Percentiles rank a stretch among this genome's conserved stretches.
Evolutionary conservation across 2,888 invertebrate species (phyloP).

Genomic region (Desoria tigrina): DNA sequence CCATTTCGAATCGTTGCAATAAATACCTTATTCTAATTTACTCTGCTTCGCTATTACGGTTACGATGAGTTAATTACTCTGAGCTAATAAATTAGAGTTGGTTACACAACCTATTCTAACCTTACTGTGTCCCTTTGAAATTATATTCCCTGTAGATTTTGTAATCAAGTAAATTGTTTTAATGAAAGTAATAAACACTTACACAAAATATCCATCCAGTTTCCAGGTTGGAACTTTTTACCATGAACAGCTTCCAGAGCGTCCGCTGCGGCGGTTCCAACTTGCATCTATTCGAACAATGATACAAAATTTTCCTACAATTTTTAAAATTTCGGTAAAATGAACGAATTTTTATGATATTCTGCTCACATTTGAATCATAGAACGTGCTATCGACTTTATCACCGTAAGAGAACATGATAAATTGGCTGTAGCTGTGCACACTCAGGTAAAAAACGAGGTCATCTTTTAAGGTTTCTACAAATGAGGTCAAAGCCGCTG

Average conservation of each 20-base stretch:
- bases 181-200: conserved; percentile 2
- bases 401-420: conserved; percentile 33
- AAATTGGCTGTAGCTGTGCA: conserved; percentile 41
- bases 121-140: too few relatives aligned
- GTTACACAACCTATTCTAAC: too few relatives aligned
- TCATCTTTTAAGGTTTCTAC: conserved; percentile 39
- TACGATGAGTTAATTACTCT: too few relatives aligned
- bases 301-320: neutral
- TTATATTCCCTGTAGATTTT: too few relatives aligned
- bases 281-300: too few relatives aligned
- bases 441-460: conserved; percentile 29
- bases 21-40: too few relatives aligned
- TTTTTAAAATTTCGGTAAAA: neutral
- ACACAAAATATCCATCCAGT: conserved; percentile 39
- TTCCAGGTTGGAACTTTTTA: conserved; percentile 39
- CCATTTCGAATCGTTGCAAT: too few relatives aligned
- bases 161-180: too few relatives aligned
- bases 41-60: too few relatives aligned
- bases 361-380: conserved; percentile 37
- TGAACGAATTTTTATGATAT: neutral
- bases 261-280: conserved; percentile 16
- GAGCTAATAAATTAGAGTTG: too few relatives aligned
- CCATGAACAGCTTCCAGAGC: conserved; percentile 30
- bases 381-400: conserved; percentile 36
- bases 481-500: conserved; percentile 54